Evolutionary conservation across 2,888 invertebrate species (phyloP), one percentile per base, ranked within the genome.

Genomic region (Peribatodes rhomboidaria): DNA sequence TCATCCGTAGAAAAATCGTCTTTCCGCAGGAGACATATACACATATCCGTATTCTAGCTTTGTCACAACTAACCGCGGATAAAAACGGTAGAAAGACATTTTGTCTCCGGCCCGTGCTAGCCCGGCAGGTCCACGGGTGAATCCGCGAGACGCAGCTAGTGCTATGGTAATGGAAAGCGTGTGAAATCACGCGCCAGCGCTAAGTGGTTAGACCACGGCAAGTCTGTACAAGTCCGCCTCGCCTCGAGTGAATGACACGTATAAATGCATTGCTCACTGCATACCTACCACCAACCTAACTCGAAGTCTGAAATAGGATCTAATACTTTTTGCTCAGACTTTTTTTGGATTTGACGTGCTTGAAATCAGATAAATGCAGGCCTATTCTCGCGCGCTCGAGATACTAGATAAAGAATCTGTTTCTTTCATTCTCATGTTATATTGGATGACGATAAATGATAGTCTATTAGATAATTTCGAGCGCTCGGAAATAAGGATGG

Each of bases 201-300:
- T 46, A 63, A 53, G 52, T 62, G 56, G 41, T 55, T 16, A 27
- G 37, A 2, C 10, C 16, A 33, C 52, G 31, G 54, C 64, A 60
- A 27, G 65, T 60, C 55, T 13, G 46, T 56, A 60, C 65, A 65
- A 27, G 65, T 65, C 35, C 27, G 14, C 35, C 16, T 37, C 54
- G 70, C 71, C 22, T 72, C 72, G 53, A 49, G 65, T 70, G 70
- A 72, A 70, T 66, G 72, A 72, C 72, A 70, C 66, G 44, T 52
- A 39, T 20, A 52, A 61, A 20, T 61, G 65, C 65, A 65, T 59
- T 41, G 20, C 47, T 50, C 55, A 52, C 31, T 42, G 35, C 35
- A 58, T 18, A 35, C 35, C 31, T 16, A 27, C 27, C 13, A 31
- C 10, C 54, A 7, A 37, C 47, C 50, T 20, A 31, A 22, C 47